Conservation (phyloP, 2,113 vertebrate genomes). For the Anser brachyrhynchus region DNA sequence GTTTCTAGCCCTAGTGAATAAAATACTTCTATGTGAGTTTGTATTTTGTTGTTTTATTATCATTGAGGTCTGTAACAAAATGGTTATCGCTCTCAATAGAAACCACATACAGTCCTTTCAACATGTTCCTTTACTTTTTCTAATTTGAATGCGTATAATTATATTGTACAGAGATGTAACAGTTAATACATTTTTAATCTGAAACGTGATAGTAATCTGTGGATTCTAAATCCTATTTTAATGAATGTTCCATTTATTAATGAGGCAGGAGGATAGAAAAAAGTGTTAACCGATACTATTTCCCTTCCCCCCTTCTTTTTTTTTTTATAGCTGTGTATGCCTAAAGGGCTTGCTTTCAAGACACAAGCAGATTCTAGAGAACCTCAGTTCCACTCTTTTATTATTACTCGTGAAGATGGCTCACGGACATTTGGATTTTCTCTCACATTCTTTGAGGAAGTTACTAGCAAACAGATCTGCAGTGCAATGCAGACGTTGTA, state of each 20-base stretch:
- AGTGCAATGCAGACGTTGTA: conserved; percentile 99
- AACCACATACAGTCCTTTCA: background rate
- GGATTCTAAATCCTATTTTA: background rate
- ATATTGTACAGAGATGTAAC: background rate
- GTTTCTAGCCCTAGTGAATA: background rate
- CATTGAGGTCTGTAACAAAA: background rate
- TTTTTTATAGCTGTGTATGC: conserved; percentile 94
- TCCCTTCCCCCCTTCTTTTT: background rate
- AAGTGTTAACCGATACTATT: background rate
- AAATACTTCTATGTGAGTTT: background rate
- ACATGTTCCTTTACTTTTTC: background rate
- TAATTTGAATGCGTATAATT: background rate
- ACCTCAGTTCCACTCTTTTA: conserved; percentile 96
- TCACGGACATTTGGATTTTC: conserved; percentile 97
- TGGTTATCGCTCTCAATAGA: background rate
- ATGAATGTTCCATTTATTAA: background rate
- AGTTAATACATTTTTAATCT: background rate
- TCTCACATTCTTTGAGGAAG: conserved; percentile 98
- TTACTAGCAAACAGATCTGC: conserved; percentile 99
- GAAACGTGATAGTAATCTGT: background rate
- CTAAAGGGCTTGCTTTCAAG: conserved; percentile 96
- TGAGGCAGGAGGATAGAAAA: background rate
- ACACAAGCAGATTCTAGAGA: conserved; percentile 91
- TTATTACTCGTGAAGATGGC: conserved; percentile 98
- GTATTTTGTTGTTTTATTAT: background rate